phyloP scores from a whole-genome alignment of 35 echinoderm and acorn worm species.

The Heliocidaris erythrogramma region DNA sequence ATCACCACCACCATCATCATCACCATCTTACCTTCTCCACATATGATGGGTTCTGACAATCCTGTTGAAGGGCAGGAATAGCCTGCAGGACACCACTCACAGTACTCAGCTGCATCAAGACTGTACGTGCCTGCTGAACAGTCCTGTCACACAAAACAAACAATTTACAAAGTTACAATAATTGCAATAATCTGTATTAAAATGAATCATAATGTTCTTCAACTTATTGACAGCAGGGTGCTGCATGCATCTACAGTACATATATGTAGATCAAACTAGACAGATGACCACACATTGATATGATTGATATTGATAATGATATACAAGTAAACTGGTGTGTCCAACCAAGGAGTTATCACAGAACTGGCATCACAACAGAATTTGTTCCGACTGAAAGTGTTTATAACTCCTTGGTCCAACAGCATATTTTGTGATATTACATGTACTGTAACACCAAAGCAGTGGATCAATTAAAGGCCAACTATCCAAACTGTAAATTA shows the following conservation, averaged over 20 bases:
- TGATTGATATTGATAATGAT: too few relatives aligned
- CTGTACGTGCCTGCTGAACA: conserved; percentile 86
- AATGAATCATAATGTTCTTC: too few relatives aligned
- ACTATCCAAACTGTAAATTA: too few relatives aligned
- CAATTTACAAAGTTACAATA: background rate
- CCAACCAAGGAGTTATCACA: too few relatives aligned
- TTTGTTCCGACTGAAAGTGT: too few relatives aligned
- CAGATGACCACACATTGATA: background rate
- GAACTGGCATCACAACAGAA: too few relatives aligned
- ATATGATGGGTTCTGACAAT: conserved; percentile 54
- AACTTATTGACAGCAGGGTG: background rate
- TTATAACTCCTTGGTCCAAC: too few relatives aligned
- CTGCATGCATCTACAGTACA: too few relatives aligned
- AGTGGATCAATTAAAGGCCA: too few relatives aligned
- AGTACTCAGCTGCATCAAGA: conserved; percentile 77
- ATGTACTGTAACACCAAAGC: too few relatives aligned
- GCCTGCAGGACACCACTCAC: conserved; percentile 75
- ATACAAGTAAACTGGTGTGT: background rate
- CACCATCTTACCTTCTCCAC: conserved; percentile 50
- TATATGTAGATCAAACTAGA: background rate
- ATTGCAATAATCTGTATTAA: too few relatives aligned
- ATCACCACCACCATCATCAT: background rate
- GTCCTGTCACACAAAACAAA: conserved; percentile 50
- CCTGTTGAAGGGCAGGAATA: conserved; percentile 74
- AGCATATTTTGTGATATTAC: background rate